A percentile compares a stretch with the other conserved stretches of the same genome.
Conservation (phyloP, 2,797 vertebrate genomes). For the Limnodromus scolopaceus region DNA sequence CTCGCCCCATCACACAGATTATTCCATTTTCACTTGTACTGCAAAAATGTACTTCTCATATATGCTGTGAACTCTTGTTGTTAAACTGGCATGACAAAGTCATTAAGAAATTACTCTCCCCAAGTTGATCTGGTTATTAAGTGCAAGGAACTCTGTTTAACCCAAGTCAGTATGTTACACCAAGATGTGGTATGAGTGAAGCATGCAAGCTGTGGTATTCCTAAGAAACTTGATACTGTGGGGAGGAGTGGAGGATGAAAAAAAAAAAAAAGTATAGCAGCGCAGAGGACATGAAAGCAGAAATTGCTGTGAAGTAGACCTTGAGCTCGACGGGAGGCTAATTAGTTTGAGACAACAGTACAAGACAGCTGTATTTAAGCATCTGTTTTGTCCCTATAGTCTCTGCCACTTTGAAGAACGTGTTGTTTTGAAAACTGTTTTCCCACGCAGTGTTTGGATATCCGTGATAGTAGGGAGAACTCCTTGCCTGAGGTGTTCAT, state of each 20-base stretch:
- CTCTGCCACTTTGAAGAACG: background rate
- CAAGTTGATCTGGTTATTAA: background rate
- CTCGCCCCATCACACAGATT: background rate
- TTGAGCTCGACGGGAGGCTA: background rate
- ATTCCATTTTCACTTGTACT: background rate
- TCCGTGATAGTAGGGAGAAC: background rate
- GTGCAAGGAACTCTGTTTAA: background rate
- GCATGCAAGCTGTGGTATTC: background rate
- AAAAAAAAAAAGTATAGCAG: background rate
- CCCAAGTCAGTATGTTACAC: background rate
- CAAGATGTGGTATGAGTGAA: background rate
- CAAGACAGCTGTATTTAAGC: background rate
- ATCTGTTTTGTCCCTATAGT: background rate
- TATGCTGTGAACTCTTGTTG: background rate
- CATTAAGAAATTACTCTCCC: background rate
- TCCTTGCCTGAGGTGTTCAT: background rate
- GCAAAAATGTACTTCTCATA: background rate
- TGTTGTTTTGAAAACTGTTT: background rate
- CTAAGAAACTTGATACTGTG: background rate
- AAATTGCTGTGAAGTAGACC: background rate
- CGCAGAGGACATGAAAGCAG: background rate
- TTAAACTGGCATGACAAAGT: background rate
- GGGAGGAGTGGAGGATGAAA: background rate
- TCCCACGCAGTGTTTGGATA: background rate
- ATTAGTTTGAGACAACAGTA: background rate